phyloP scores from a whole-genome alignment of 2,888 invertebrate species.

The Hyles lineata region DNA sequence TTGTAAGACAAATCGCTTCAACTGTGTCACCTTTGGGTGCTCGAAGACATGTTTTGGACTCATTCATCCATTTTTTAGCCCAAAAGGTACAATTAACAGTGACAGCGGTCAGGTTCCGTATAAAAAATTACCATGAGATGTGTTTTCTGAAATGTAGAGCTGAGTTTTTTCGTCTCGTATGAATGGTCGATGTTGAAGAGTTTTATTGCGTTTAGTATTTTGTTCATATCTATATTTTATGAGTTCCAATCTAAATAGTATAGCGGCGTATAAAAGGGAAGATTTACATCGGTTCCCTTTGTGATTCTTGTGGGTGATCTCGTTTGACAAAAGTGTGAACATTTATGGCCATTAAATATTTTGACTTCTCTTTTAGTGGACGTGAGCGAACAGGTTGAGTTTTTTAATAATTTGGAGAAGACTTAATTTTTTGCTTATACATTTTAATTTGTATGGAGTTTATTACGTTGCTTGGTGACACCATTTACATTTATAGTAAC shows the following conservation, averaged over 20 bases:
- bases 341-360: constrained; percentile 81
- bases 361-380: constrained; percentile 78
- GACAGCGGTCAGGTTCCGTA: constrained; percentile 78
- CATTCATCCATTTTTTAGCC: constrained; percentile 79
- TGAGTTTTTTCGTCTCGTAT: constrained; percentile 56
- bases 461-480: constrained; percentile 12
- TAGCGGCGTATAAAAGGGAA: constrained; percentile 69
- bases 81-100: constrained; percentile 73
- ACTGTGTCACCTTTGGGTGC: constrained; percentile 77
- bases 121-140: constrained; percentile 64
- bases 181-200: constrained; percentile 58
- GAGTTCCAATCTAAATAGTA: constrained; percentile 59
- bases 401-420: constrained; percentile 34
- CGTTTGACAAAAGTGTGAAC: constrained; percentile 82
- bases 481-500: background rate
- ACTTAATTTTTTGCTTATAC: background rate
- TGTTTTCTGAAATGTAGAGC: constrained; percentile 63
- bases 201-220: constrained; percentile 76
- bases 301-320: constrained; percentile 73
- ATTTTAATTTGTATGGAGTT: background rate
- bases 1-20: constrained; percentile 80
- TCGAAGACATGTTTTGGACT: constrained; percentile 60
- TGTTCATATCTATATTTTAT: constrained; percentile 81
- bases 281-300: constrained; percentile 78
- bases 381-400: constrained; percentile 60